Percentiles rank a stretch among this genome's conserved stretches.
Evolutionary conservation across 1,140 invertebrate species (phyloP).

Genomic region (Papilio xuthus): DNA sequence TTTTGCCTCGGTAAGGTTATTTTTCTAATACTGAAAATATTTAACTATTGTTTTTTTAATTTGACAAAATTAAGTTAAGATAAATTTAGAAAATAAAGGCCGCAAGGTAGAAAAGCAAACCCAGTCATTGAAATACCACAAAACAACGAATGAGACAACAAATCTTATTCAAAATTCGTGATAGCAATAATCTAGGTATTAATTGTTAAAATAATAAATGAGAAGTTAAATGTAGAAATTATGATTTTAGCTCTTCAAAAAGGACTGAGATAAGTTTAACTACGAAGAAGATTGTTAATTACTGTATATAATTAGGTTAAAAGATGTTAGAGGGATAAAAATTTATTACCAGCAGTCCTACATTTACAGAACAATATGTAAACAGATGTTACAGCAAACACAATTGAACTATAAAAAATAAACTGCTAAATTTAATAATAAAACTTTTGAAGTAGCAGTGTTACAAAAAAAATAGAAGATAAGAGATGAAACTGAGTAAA

Average conservation of each 20-base stretch:
- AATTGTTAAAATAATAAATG: too few species aligned
- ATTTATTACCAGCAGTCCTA: not conserved
- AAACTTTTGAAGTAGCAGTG: not conserved
- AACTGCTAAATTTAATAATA: too few species aligned
- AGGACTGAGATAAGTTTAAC: too few species aligned
- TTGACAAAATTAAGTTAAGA: too few species aligned
- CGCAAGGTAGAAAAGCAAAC: too few species aligned
- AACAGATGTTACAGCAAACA: not conserved
- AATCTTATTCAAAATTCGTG: not conserved
- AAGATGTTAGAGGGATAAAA: not conserved
- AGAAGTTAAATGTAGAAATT: not conserved
- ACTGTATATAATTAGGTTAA: not conserved
- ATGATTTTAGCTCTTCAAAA: constrained; percentile 30
- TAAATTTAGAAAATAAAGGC: too few species aligned
- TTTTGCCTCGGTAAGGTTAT: constrained; percentile 59
- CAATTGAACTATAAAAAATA: not conserved
- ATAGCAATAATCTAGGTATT: not conserved
- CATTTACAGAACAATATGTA: not conserved
- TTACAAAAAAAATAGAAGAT: not conserved
- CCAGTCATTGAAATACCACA: too few species aligned
- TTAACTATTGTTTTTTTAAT: too few species aligned
- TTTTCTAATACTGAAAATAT: not conserved
- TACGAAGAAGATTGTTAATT: not conserved
- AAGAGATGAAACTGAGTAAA: not conserved
- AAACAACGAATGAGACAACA: too few species aligned